These are phyloP conservation scores for Mantis religiosa DNA, from an alignment of 2,888 invertebrate species.

Conservation along the genomic window DNA sequence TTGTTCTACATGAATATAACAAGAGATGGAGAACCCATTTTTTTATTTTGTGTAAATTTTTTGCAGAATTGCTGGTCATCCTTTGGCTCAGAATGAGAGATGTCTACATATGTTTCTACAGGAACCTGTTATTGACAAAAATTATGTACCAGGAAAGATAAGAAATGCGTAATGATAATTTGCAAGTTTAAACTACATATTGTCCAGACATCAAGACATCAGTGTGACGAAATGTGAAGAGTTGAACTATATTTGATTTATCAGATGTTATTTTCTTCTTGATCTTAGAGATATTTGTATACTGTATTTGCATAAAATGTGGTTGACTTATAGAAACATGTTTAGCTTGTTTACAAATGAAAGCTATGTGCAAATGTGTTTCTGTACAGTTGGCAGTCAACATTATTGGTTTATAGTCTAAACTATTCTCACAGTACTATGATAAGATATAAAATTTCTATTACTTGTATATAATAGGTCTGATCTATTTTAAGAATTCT, in stretches of 20 bases:
- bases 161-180: conserved; percentile 73
- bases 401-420: background rate
- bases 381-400: background rate
- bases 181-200: background rate
- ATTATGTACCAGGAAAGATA: conserved; percentile 99
- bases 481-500: background rate
- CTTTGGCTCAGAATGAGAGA: conserved; percentile 96
- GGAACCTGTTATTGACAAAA: conserved; percentile 95
- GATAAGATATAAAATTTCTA: background rate
- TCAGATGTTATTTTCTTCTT: conserved; percentile 1
- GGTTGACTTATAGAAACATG: background rate
- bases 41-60: conserved; percentile 9
- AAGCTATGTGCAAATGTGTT: background rate
- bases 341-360: background rate
- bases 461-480: background rate
- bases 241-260: conserved; percentile 4
- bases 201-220: background rate
- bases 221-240: background rate
- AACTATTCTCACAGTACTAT: background rate
- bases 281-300: background rate
- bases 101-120: conserved; percentile 99
- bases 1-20: too few relatives aligned
- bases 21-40: background rate
- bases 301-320: background rate
- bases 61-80: conserved; percentile 93